Percentiles rank a stretch among this genome's conserved stretches.
Conservation (phyloP, 2,113 vertebrate species). For the Etheostoma cragini region DNA sequence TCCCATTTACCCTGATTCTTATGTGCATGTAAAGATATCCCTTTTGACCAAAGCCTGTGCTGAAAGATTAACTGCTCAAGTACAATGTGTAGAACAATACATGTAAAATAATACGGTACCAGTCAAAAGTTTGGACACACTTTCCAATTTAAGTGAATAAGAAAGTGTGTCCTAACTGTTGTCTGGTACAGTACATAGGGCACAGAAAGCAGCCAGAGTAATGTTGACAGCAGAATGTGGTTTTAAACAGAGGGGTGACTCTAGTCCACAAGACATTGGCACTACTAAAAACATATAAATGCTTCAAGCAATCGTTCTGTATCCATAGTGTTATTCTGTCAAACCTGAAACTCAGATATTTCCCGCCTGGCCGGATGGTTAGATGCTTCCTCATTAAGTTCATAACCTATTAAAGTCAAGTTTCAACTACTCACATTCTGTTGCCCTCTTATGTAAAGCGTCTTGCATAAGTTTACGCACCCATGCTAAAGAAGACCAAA, state of each 20-base stretch:
- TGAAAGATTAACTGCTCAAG: background rate
- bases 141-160: too few relatives aligned
- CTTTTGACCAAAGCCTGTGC: background rate
- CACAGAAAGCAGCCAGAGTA: background rate
- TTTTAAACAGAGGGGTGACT: background rate
- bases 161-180: too few relatives aligned
- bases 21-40: background rate
- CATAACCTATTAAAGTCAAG: too few relatives aligned
- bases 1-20: background rate
- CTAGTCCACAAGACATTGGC: background rate
- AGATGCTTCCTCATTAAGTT: too few relatives aligned
- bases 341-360: background rate
- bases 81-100: background rate
- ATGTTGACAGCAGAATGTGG: background rate
- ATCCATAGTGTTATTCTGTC: background rate
- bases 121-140: too few relatives aligned
- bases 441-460: too few relatives aligned
- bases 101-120: background rate
- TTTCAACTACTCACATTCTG: too few relatives aligned
- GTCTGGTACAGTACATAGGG: too few relatives aligned
- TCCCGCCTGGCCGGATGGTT: background rate
- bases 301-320: background rate
- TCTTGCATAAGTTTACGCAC: too few relatives aligned
- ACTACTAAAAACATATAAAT: background rate
- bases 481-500: too few relatives aligned